Percentiles rank a stretch among this genome's conserved stretches.
Evolutionary conservation across 2,113 vertebrate species (phyloP).

Genomic region (Glaucomys volans): DNA sequence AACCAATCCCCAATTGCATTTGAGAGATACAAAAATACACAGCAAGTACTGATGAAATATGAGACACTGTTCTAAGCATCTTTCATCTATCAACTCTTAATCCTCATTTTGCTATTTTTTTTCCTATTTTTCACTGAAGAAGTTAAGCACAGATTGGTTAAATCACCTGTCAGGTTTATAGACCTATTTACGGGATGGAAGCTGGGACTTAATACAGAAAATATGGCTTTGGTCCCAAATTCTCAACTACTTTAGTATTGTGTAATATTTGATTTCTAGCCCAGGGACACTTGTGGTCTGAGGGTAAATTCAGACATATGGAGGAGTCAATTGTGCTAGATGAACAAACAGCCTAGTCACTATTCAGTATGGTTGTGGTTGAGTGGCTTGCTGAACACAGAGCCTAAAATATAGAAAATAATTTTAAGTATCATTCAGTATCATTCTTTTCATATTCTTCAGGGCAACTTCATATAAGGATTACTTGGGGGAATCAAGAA

Average conservation of each 20-base stretch:
- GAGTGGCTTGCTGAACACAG: not conserved
- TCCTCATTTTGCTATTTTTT: not conserved
- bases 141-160: not conserved
- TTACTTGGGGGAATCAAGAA: not conserved
- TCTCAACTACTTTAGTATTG: not conserved
- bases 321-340: not conserved
- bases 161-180: not conserved
- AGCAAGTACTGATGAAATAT: not conserved
- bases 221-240: not conserved
- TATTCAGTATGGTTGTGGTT: not conserved
- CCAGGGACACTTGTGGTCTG: not conserved
- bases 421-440: constrained; percentile 31
- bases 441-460: not conserved
- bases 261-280: not conserved
- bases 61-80: not conserved
- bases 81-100: not conserved
- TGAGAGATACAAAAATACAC: not conserved
- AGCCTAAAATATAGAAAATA: not conserved
- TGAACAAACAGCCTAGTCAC: not conserved
- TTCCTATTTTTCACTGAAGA: not conserved
- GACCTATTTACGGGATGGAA: not conserved
- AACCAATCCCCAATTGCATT: not conserved
- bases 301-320: constrained; percentile 12
- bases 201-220: not conserved
- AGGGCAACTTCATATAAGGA: not conserved